Percentiles rank a stretch among this genome's conserved stretches.
These are phyloP conservation scores for Notoglanidium macrostoma DNA, from an alignment of 2,797 vertebrate species.

Conservation along the genomic window DNA sequence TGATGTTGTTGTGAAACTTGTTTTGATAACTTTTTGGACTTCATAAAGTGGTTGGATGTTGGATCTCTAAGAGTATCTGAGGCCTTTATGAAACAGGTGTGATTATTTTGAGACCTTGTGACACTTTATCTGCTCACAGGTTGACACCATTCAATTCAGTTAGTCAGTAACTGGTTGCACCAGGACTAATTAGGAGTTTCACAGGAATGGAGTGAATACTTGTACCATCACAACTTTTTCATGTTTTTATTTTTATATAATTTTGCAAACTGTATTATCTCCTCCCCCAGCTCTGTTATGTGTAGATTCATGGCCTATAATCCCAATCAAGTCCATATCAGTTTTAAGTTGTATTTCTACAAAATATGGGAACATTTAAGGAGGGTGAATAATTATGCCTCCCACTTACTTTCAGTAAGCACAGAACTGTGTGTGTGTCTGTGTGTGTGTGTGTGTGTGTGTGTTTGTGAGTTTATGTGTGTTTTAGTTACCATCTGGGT, in stretches of 20 bases:
- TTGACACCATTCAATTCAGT: not conserved
- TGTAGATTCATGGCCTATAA: not conserved
- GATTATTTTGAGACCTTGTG: not conserved
- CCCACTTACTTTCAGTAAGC: not conserved
- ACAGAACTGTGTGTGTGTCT: not conserved
- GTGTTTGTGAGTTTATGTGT: not conserved
- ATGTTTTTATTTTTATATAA: not conserved
- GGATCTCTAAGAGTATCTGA: not conserved
- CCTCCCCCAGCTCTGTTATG: not conserved
- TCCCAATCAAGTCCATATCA: not conserved
- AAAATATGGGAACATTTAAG: not conserved
- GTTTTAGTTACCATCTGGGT: slow-evolving; percentile 67
- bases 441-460: slow-evolving; percentile 1
- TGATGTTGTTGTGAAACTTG: not conserved
- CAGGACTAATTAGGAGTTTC: not conserved
- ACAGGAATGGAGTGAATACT: not conserved
- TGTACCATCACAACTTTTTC: not conserved
- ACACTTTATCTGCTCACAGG: not conserved
- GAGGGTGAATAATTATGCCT: not conserved
- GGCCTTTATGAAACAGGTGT: not conserved
- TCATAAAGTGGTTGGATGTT: not conserved
- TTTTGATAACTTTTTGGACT: not conserved
- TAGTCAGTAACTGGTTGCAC: not conserved
- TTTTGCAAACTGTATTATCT: not conserved
- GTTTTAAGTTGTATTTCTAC: not conserved